Evolutionary conservation across 2,797 vertebrate genomes (phyloP).

Genomic region (Chelon auratus): DNA sequence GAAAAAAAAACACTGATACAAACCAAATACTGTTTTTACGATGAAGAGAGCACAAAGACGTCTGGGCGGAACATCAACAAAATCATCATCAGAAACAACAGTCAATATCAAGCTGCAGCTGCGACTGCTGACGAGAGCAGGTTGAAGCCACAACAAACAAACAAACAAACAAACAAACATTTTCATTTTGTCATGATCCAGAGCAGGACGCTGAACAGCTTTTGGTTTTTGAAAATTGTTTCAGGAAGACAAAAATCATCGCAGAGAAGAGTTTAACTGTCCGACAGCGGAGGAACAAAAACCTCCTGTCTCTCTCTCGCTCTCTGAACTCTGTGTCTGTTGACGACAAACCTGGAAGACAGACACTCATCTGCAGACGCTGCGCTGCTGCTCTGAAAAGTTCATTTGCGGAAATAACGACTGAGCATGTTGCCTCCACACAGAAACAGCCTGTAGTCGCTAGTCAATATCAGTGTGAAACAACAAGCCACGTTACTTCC

Average conservation of each 20-base stretch:
- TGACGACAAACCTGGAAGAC: slow-evolving; percentile 33
- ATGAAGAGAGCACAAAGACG: slow-evolving; percentile 43
- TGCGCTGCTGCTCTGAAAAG: background rate
- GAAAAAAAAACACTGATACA: slow-evolving; percentile 78
- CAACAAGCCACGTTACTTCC: background rate
- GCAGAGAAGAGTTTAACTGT: slow-evolving; percentile 28
- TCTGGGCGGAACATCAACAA: slow-evolving; percentile 38
- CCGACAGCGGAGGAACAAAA: slow-evolving; percentile 5
- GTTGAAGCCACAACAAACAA: slow-evolving; percentile 17
- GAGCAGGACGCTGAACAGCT: slow-evolving; percentile 49
- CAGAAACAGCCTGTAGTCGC: no score
- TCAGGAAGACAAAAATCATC: slow-evolving; percentile 72
- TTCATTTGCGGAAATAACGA: background rate
- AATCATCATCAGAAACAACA: slow-evolving; percentile 34
- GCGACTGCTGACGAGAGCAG: slow-evolving; percentile 16
- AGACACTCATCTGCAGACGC: background rate
- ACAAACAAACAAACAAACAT: slow-evolving; percentile 19
- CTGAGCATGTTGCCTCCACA: background rate
- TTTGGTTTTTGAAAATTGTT: slow-evolving; percentile 64
- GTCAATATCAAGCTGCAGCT: slow-evolving; percentile 16
- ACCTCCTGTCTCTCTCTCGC: no score
- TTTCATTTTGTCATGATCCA: slow-evolving; percentile 17
- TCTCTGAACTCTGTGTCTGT: background rate
- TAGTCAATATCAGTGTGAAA: background rate
- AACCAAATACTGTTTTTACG: slow-evolving; percentile 79